Base-by-base conservation (phyloP, 2,888 invertebrate species). In the Icerya purchasi region DNA sequence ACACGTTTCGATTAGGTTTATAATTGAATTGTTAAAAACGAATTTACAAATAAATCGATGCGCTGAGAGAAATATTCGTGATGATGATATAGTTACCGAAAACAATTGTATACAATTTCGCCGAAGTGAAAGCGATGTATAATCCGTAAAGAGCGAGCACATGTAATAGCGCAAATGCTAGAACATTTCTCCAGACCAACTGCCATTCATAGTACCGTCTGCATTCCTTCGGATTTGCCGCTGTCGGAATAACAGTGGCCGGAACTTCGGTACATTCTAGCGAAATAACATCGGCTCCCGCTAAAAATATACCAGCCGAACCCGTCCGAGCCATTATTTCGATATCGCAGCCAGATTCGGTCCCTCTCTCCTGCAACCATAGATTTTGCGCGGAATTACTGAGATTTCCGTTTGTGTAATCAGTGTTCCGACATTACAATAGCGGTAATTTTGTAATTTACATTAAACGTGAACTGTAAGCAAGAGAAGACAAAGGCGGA, bases 181-280 rank as follows among this genome's bases (percentile, higher is more conserved):
- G 68, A 0, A 86, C 82, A 70, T 87, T 87, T 69, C 81, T 77
- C 86, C 87, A 87, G 1, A 86, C 86, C 65, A 87, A 81, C 65
- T 81, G 75, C 79, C 82, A 80, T 69, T 69, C 67, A 64, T 67
- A 68, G n/a, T n/a, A n/a, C n/a, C n/a, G n/a, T 36, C 36, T 5
- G 14, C 36, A 14, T 14, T 36, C 36, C 14, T 14, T 14, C 5
- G 14, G 5, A 36, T 36, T 36, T 36, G 5, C 14, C 5, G 8
- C 36, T 5, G 36, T 36, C 5, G 5, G 5, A 36, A 8, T 36
- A 14, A 36, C 14, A 36, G 36, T 5, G 8, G 8, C 14, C 14
- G 5, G 8, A 36, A 8, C 36, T 14, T 5, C 36, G 14, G 36
- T 36, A 14, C 36, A 36, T 19, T 65, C 65, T 52, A 65, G 63